Evolutionary conservation across 2,113 vertebrate species (phyloP).

Genomic region (Heterochromis multidens): DNA sequence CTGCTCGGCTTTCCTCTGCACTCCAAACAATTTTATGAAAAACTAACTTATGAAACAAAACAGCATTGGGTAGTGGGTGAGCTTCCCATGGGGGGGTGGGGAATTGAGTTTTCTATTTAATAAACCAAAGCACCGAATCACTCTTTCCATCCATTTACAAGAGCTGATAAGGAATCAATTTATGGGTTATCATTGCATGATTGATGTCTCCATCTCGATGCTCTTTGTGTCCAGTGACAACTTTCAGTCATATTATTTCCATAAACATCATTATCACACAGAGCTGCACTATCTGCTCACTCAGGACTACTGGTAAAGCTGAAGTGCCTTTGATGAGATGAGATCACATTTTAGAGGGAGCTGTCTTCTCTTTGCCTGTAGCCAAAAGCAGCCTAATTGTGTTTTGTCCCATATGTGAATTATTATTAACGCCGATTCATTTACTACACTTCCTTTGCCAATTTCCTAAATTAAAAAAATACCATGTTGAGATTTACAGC

Average conservation of each 20-base stretch:
- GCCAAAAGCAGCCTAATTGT: conserved; percentile 74
- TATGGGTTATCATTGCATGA: conserved; percentile 40
- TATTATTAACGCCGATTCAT: conserved; percentile 80
- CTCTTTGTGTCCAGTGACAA: conserved; percentile 50
- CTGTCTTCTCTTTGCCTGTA: conserved; percentile 68
- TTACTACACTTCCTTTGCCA: conserved; percentile 77
- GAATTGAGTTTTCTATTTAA: conserved; percentile 21
- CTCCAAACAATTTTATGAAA: conserved; percentile 53
- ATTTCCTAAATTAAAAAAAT: conserved; percentile 78
- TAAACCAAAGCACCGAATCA: conserved; percentile 25
- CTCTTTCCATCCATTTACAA: conserved; percentile 13
- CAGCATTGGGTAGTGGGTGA: conserved; percentile 12
- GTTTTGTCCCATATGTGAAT: conserved; percentile 77
- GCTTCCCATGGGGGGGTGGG: background rate
- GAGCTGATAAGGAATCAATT: conserved; percentile 56
- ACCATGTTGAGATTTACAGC: conserved; percentile 72
- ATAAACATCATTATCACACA: conserved; percentile 63
- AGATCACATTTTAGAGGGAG: conserved; percentile 64
- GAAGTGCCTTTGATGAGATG: conserved; percentile 75
- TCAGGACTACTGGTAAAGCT: conserved; percentile 66
- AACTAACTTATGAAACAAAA: conserved; percentile 53
- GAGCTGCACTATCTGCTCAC: conserved; percentile 45
- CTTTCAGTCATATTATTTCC: conserved; percentile 64
- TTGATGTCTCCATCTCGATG: conserved; percentile 52
- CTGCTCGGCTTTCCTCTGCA: conserved; percentile 60